Percentiles rank a stretch among this genome's conserved stretches.
Evolutionary conservation across 1,140 invertebrate species (phyloP).

Genomic region (Cecropterus lyciades): DNA sequence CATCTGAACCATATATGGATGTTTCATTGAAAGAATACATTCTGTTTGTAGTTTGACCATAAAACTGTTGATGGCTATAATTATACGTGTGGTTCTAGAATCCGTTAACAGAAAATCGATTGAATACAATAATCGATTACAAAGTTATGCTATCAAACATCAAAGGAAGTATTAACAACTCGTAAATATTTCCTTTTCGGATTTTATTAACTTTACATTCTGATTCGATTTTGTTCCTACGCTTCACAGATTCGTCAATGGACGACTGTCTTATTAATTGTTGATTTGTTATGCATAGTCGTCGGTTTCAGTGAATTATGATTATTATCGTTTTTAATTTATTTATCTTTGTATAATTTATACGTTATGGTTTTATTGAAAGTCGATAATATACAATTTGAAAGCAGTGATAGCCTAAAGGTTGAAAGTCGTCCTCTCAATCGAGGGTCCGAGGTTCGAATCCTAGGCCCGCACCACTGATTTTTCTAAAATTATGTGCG

Average conservation of each 20-base stretch:
- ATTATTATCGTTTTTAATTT: no score
- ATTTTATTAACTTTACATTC: conserved; percentile 14
- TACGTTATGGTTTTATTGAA: no score
- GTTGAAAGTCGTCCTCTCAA: no score
- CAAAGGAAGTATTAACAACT: conserved; percentile 46
- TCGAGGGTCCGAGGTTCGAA: no score
- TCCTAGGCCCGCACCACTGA: no score
- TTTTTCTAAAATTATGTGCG: no score
- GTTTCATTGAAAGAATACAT: conserved; percentile 52
- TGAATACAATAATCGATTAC: conserved; percentile 59
- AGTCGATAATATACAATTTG: no score
- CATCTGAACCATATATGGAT: conserved; percentile 53
- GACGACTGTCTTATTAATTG: conserved; percentile 4
- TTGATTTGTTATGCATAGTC: conserved; percentile 1
- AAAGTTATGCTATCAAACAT: conserved; percentile 48
- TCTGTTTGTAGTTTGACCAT: conserved; percentile 50
- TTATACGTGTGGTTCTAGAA: conserved; percentile 52
- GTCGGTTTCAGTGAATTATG: neutral
- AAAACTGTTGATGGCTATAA: conserved; percentile 54
- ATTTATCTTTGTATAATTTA: no score
- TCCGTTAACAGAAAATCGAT: conserved; percentile 58
- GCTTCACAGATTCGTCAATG: conserved; percentile 22
- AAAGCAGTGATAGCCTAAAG: no score
- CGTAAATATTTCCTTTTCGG: conserved; percentile 45
- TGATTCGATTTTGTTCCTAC: conserved; percentile 26